Evolutionary conservation across 2,113 vertebrate genomes (phyloP), one percentile per base, ranked within the genome.

Genomic region (Ploceus nigricollis): DNA sequence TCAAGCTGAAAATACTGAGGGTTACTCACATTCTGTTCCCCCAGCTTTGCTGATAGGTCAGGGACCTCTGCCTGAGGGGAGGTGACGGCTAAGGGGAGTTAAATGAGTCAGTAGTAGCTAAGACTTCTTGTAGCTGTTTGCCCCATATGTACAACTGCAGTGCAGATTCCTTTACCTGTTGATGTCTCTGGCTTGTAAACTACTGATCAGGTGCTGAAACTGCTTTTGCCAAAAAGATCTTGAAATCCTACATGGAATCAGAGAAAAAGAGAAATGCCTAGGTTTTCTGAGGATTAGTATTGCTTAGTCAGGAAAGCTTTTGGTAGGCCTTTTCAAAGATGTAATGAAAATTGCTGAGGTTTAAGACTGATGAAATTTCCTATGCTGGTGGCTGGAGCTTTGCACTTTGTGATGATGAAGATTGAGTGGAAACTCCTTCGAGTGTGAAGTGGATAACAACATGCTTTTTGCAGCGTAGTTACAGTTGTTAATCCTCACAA

Each of bases 121-220:
- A 60, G 50, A 30, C 5, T 44, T 9, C 14, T 37, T 42, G 27
- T 10, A 73, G 47, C 50, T 89, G 14, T 70, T 78, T 75, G 39
- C 24, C n/a, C 10, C 0, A 0, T 44, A 3, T 10, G 33, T 71
- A 4, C 10, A 53, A 16, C 15, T 75, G 65, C 30, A 37, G 27
- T 61, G 71, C n/a, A 73, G 47, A 56, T 72, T 69, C 23, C 4
- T 22, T 39, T 68, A 39, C 12, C 30, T 71, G 23, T 39, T 92
- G 35, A 4, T 0, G 2, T 44, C 35, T 82, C 30, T 63, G 80
- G 39, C 24, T 56, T 84, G 24, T 45, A 64, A 73, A 23, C 39
- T 63, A 5, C 23, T 58, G 7, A 60, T 11, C 18, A 48, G 24
- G 42, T 57, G 31, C 50, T 51, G 72, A 83, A 87, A 61, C 39